phyloP scores from a whole-genome alignment of 2,888 invertebrate genomes.

The Incurvaria masculella region DNA sequence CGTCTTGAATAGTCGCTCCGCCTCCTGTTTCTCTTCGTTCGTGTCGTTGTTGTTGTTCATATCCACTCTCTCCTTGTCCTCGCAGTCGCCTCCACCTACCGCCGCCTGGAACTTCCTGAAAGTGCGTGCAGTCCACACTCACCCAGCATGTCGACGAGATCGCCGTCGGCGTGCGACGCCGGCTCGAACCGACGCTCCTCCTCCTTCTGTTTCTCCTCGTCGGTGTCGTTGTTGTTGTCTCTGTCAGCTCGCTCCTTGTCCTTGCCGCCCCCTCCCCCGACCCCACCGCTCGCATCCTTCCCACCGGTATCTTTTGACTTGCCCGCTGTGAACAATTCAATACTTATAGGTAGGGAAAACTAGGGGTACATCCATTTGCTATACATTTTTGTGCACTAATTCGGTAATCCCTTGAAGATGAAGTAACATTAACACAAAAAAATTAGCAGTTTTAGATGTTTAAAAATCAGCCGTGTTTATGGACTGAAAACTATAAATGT shows the following conservation, averaged over 20 bases:
- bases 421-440: no score
- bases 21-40: slow-evolving; percentile 66
- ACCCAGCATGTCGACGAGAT: slow-evolving; percentile 90
- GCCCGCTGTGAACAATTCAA: neutral
- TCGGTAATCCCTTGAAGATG: no score
- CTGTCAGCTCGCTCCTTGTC: slow-evolving; percentile 41
- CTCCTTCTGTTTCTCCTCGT: slow-evolving; percentile 62
- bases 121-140: slow-evolving; percentile 19
- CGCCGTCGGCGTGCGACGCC: slow-evolving; percentile 75
- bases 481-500: no score
- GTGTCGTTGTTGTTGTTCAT: slow-evolving; percentile 61
- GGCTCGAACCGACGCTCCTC: slow-evolving; percentile 87
- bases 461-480: no score
- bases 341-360: no score
- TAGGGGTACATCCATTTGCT: no score
- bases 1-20: slow-evolving; percentile 84
- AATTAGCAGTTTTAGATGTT: no score
- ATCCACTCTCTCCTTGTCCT: slow-evolving; percentile 40
- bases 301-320: neutral
- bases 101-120: no score
- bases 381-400: no score
- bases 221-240: slow-evolving; percentile 62
- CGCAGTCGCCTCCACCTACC: slow-evolving; percentile 31
- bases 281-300: slow-evolving; percentile 31
- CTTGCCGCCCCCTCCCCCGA: slow-evolving; percentile 30